Evolutionary conservation across 2,888 invertebrate genomes (phyloP), one percentile per base, ranked within the genome.

Genomic region (Drosophila longiperda): DNA sequence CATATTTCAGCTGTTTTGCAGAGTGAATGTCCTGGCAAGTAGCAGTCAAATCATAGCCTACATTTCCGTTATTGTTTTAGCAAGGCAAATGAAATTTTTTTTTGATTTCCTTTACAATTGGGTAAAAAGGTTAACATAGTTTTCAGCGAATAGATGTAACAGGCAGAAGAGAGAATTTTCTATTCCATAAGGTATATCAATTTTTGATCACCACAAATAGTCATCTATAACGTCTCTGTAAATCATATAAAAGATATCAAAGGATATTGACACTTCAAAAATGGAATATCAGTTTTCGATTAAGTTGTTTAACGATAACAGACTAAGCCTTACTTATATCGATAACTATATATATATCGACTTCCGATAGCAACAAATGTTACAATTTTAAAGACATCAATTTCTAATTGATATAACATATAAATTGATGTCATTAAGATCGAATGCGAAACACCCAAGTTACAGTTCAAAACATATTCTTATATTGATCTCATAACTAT

Each of bases 11-110:
- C 72, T 67, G 60, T 75, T 79, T 75, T 61, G 32, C 49, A 50
- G 42, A 78, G 62, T 82, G 81, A 78, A 72, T 82, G 75, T 73
- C 60, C 79, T 70, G 74, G 68, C 75, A 80, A 38, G 36, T 36
- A 55, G 12, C 26, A 54, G 54, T 26, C 85, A 86, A 89, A 86
- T 86, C 87, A 87, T 89, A 73, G 85, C 89, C 85, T 89, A 86
- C 85, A 89, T 89, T 86, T 86, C 89, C 87, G 80, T 70, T 87
- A 73, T 82, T 89, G 76, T 86, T 84, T 83, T 54, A 76, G 66
- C 69, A 73, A 73, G 77, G 60, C 45, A 65, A 79, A 66, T 71
- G 71, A 61, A 54, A 66, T 20, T 66, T 36, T 54, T 58, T 61
- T 32, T 11, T 12, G 49, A 17, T 62, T 68, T 66, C 54, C 33